A percentile compares a stretch with the other conserved stretches of the same genome.
These are phyloP conservation scores for Falco peregrinus DNA, from an alignment of 2,797 vertebrate genomes.

Conservation along the genomic window DNA sequence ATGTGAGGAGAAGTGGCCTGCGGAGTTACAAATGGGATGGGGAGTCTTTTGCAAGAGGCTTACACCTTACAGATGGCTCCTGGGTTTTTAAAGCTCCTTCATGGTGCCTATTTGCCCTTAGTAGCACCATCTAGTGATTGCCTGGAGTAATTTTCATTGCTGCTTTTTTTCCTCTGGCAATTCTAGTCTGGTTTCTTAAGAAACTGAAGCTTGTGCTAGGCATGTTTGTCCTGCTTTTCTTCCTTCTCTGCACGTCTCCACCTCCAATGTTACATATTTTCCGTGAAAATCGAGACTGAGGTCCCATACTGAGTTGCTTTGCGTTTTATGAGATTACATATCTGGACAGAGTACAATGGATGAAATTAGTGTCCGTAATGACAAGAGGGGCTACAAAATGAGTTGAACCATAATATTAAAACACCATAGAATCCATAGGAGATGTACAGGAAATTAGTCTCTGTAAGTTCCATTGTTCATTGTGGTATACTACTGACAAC, in stretches of 20 bases:
- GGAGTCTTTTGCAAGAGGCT: not conserved
- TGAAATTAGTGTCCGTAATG: not conserved
- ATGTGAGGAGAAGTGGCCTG: not conserved
- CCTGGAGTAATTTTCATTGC: not conserved
- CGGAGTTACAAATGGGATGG: no score
- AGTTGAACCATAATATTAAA: not conserved
- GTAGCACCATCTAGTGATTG: conserved; percentile 54
- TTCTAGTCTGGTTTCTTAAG: not conserved
- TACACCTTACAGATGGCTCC: not conserved
- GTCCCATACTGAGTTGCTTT: not conserved
- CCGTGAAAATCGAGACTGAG: not conserved
- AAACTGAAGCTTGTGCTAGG: not conserved
- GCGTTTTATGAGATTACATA: not conserved
- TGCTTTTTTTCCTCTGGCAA: not conserved
- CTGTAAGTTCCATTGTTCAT: accelerated
- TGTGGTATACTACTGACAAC: not conserved
- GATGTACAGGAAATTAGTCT: not conserved
- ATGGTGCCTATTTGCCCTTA: not conserved
- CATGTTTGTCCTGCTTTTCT: not conserved
- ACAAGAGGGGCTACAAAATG: not conserved
- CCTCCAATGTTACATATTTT: not conserved
- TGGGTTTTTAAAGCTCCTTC: not conserved
- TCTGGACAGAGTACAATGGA: not conserved
- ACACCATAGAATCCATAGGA: not conserved
- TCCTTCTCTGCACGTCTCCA: not conserved